Conservation (phyloP, 2,888 invertebrate species). For the Ophion slaviceki region DNA sequence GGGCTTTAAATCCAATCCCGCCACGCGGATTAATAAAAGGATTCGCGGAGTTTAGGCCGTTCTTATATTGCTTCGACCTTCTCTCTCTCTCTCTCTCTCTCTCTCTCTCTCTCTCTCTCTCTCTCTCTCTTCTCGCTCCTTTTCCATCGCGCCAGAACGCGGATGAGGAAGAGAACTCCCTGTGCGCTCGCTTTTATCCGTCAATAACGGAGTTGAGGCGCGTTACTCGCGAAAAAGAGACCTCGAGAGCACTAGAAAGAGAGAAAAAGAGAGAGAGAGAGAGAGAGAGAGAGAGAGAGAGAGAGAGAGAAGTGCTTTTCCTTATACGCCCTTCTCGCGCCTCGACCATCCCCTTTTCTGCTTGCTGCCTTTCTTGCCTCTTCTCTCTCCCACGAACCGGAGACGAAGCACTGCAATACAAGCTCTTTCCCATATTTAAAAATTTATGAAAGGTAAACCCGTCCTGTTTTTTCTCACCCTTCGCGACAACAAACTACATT, state of each 20-base stretch:
- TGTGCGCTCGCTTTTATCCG: conserved; percentile 72
- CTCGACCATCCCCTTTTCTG: conserved; percentile 59
- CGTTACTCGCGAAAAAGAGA: conserved; percentile 31
- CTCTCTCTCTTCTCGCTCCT: conserved; percentile 17
- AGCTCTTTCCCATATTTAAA: conserved; percentile 33
- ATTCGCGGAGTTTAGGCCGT: conserved; percentile 81
- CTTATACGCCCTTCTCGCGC: conserved; percentile 63
- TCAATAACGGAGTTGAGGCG: conserved; percentile 75
- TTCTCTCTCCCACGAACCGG: conserved; percentile 21
- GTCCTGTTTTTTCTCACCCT: conserved; percentile 21
- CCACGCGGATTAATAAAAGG: conserved; percentile 82
- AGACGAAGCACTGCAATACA: conserved; percentile 14
- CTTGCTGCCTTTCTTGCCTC: conserved; percentile 43
- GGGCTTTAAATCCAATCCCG: conserved; percentile 81
- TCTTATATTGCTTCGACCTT: conserved; percentile 78
- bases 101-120: conserved; percentile 51
- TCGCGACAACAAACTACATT: conserved; percentile 22
- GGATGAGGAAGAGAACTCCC: conserved; percentile 47
- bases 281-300: conserved; percentile 8
- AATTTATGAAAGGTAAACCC: conserved; percentile 38
- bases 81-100: conserved; percentile 51
- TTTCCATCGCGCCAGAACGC: conserved; percentile 22
- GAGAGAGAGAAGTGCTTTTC: conserved; percentile 46
- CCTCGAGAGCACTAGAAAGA: conserved; percentile 2
- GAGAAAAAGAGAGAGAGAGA: conserved; percentile 6